Percentiles rank a stretch among this genome's conserved stretches.
phyloP scores from a whole-genome alignment of 2,113 vertebrate genomes.

The Catharus minimus region DNA sequence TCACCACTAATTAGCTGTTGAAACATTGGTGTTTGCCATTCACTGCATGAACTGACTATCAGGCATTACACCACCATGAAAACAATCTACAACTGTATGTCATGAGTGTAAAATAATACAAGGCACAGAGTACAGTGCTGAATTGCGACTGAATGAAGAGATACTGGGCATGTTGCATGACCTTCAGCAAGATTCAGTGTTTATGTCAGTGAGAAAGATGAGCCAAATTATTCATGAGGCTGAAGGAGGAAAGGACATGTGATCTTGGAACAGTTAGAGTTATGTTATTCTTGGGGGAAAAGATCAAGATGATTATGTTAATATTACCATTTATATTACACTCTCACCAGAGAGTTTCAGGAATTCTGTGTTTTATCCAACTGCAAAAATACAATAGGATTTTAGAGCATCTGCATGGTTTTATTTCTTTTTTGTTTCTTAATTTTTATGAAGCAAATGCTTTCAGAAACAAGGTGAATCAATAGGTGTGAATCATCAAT shows the following conservation, averaged over 20 bases:
- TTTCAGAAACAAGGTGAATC: conserved; percentile 32
- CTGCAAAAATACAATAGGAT: not conserved
- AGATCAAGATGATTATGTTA: not conserved
- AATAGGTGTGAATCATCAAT: not conserved
- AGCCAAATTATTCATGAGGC: conserved; percentile 43
- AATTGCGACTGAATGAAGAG: not conserved
- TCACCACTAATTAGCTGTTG: conserved; percentile 12
- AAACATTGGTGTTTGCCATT: not conserved
- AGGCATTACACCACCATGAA: not conserved
- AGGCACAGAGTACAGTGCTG: not conserved
- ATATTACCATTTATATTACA: not conserved
- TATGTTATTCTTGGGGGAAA: conserved; percentile 13
- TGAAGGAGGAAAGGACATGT: not conserved
- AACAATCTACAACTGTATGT: not conserved
- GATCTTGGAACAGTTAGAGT: conserved; percentile 15
- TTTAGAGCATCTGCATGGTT: not conserved
- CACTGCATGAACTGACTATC: not conserved
- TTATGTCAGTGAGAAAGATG: conserved; percentile 12
- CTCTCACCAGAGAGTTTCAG: not conserved
- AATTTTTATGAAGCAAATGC: not conserved
- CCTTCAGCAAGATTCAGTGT: not conserved
- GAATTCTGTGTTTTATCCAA: conserved; percentile 19
- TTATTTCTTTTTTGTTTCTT: not conserved
- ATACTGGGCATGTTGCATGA: not conserved
- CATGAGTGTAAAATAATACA: not conserved